Base-by-base conservation (phyloP, 2,113 vertebrate genomes). In the Lepus americanus region DNA sequence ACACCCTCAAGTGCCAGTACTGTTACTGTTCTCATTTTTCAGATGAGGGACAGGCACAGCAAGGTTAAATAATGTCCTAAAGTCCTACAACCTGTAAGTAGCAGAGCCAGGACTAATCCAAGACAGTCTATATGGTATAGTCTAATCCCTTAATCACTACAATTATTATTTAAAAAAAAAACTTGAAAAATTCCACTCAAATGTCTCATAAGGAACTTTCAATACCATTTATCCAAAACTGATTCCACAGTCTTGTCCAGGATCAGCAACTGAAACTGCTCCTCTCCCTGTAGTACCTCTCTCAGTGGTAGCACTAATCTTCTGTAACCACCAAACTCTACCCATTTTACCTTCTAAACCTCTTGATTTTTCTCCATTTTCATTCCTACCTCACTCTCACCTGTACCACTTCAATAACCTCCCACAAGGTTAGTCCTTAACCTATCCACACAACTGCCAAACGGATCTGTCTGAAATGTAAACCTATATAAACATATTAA, bases 71-170 rank as follows among this genome's bases (percentile, higher is more conserved):
- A 72, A 81, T 63, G 33, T 82, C n/a, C 5, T 89, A n/a, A 51
- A 81, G 59, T 81, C 67, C 90, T 27, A 85, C 95, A 81, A 53
- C 33, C 49, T 85, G 53, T 72, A 87, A 72, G n/a, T 25, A 33
- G 79, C n/a, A 81, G 49, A 72, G 55, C 13, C 53, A 77, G 16
- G 39, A 67, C 64, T 87, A 44, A 77, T 80, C 25, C 13, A 31
- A 84, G 36, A 78, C 7, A 5, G 10, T 53, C 70, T 39, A 44
- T 44, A 44, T 94, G 22, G 70, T 64, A 55, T 92, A 87, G 61
- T 66, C 25, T 31, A 85, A 66, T 33, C 19, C 87, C 23, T 76
- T 92, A 84, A 80, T 16, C 39, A 88, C 72, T 66, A 90, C 1
- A 81, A 73, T 36, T 79, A 89, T 6, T 83, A 51, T 49, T 91